Evolutionary conservation across 2,113 vertebrate genomes (phyloP), one percentile per base, ranked within the genome.

Genomic region (Gallinago paraguaiae): DNA sequence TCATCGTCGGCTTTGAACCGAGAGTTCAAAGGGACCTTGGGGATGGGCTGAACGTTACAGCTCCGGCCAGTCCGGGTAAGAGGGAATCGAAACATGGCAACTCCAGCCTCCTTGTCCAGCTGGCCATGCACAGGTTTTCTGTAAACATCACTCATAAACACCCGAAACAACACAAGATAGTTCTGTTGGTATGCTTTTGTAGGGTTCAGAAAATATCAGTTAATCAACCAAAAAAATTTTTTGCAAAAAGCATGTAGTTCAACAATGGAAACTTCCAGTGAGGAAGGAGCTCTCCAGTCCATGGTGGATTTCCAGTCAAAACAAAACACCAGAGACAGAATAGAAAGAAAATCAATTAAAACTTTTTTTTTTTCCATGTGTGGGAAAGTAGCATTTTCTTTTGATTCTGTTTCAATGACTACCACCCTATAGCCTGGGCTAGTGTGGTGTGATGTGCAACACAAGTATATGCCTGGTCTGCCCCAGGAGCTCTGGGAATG

Each of bases 71-170:
- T 6, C 50, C n/a, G 16, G 10, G 23, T 4, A 5, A 31, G 39
- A 30, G 45, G 46, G 24, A 28, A 33, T 1, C 1, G 10, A n/a
- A 46, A 50, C 45, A 5, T 0, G 2, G 35, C 13, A 35, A 6
- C 64, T 39, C 12, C 60, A 41, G 39, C 25, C 4, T 16, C 41
- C 48, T 10, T n/a, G 30, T 30, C 17, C 61, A n/a, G 43, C 45
- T 18, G 54, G 46, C 13, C 23, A 12, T 2, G 13, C 0, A 1
- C 15, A 25, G 27, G 7, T 50, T 72, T 67, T 60, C 57, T 54
- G 23, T 10, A 53, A 41, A 23, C 0, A 1, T 33, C 67, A 76
- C 10, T n/a, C 37, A 31, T 3, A 46, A 17, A 57, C 33, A 17
- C 25, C 3, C 23, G n/a, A 64, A 57, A 1, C 31, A 77, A 17